phyloP scores from a whole-genome alignment of 2,888 invertebrate species.

The Eilema caniola region DNA sequence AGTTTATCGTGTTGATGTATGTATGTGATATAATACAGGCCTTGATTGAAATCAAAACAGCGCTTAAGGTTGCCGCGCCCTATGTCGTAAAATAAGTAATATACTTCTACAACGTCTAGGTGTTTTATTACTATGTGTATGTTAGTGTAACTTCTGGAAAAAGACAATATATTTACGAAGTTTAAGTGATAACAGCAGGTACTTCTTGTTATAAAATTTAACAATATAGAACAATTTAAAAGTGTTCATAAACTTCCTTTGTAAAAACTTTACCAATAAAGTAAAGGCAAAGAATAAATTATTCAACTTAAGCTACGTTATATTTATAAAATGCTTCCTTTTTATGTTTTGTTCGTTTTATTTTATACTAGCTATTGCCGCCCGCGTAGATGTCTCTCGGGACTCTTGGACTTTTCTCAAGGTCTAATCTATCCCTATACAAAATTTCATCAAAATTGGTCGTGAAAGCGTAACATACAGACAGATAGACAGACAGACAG shows the following conservation, averaged over 20 bases:
- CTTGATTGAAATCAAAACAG: slow-evolving; percentile 35
- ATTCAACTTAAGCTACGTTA: background rate
- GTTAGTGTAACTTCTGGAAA: background rate
- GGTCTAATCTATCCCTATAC: too few relatives aligned
- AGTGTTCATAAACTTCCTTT: background rate
- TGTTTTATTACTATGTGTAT: background rate
- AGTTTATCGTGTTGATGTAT: slow-evolving; percentile 52
- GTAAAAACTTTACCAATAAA: background rate
- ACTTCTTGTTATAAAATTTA: background rate
- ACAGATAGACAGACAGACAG: too few relatives aligned
- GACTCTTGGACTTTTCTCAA: too few relatives aligned
- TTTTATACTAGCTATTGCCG: background rate
- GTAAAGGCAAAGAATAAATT: background rate
- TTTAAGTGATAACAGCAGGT: background rate
- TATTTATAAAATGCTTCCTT: background rate
- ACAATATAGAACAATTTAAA: background rate
- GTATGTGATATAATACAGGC: slow-evolving; percentile 36
- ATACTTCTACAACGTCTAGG: background rate
- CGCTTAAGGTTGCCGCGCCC: slow-evolving; percentile 23
- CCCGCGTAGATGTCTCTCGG: too few relatives aligned
- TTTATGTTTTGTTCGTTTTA: background rate
- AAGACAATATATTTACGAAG: background rate
- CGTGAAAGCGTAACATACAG: too few relatives aligned
- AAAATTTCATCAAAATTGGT: too few relatives aligned
- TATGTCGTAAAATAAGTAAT: background rate